These are phyloP conservation scores for Mesopsocus fuscifrons DNA, from an alignment of 2,888 invertebrate genomes.

Conservation along the genomic window DNA sequence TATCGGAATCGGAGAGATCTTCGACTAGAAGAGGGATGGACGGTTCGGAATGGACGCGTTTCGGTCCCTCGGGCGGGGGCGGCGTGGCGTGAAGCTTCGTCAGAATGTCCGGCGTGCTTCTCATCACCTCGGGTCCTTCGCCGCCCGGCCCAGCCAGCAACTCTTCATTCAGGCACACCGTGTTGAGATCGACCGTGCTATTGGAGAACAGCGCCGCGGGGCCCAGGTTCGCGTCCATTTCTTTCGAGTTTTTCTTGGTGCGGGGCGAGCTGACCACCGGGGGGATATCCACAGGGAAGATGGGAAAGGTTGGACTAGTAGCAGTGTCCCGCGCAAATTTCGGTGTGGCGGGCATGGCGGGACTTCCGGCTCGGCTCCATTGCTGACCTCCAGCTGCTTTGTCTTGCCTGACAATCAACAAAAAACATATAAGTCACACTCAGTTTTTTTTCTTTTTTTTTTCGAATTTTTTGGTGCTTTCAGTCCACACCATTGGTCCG, in stretches of 20 bases:
- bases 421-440: too few relatives aligned
- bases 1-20: slow-evolving; percentile 17
- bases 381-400: background rate
- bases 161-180: slow-evolving; percentile 63
- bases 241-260: slow-evolving; percentile 6
- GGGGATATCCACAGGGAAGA: slow-evolving; percentile 15
- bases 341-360: slow-evolving; percentile 11
- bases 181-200: slow-evolving; percentile 66
- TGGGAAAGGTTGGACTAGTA: slow-evolving; percentile 22
- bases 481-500: too few relatives aligned
- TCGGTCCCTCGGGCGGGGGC: slow-evolving; percentile 24
- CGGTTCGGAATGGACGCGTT: slow-evolving; percentile 44
- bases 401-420: slow-evolving; percentile 3
- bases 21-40: slow-evolving; percentile 34
- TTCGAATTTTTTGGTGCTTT: too few relatives aligned
- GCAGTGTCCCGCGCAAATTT: slow-evolving; percentile 20
- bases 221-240: slow-evolving; percentile 32
- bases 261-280: slow-evolving; percentile 10
- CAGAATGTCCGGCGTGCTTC: slow-evolving; percentile 42
- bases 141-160: too few relatives aligned
- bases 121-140: slow-evolving; percentile 27
- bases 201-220: slow-evolving; percentile 68
- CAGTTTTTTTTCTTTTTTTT: too few relatives aligned
- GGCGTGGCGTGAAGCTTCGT: too few relatives aligned
- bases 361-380: slow-evolving; percentile 11